Evolutionary conservation across 2,888 invertebrate genomes (phyloP).

Genomic region (Drosophila mercatorum): DNA sequence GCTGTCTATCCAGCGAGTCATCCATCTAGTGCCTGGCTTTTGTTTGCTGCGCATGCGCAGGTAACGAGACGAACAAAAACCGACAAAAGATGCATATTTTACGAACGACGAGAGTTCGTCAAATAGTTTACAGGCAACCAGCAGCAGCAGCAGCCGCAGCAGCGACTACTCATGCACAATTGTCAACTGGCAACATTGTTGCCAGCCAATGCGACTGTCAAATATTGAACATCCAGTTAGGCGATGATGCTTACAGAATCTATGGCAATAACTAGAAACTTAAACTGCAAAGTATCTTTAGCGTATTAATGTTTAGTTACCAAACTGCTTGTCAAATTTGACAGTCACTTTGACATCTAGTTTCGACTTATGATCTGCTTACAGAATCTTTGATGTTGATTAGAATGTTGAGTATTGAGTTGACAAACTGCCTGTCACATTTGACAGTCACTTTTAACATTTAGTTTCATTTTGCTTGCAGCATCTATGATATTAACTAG

Average conservation of each 20-base stretch:
- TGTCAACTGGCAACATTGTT: neutral
- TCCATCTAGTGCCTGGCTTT: constrained; percentile 49
- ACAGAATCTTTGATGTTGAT: neutral
- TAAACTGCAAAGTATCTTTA: too few species aligned
- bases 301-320: too few species aligned
- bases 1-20: constrained; percentile 30
- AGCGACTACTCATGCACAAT: neutral
- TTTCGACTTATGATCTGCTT: neutral
- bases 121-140: constrained; percentile 40
- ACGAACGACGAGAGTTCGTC: constrained; percentile 44
- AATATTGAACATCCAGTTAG: neutral
- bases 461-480: neutral
- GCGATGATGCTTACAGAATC: neutral
- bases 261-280: neutral
- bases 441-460: neutral
- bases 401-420: too few species aligned
- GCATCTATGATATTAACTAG: neutral
- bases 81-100: constrained; percentile 44
- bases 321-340: too few species aligned
- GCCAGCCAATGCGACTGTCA: neutral
- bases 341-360: neutral
- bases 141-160: neutral
- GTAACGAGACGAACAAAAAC: constrained; percentile 27
- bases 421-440: too few species aligned
- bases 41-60: constrained; percentile 45